Evolutionary conservation across 2,113 vertebrate genomes (phyloP), one percentile per base, ranked within the genome.

Genomic region (Lucifuga dentata): DNA sequence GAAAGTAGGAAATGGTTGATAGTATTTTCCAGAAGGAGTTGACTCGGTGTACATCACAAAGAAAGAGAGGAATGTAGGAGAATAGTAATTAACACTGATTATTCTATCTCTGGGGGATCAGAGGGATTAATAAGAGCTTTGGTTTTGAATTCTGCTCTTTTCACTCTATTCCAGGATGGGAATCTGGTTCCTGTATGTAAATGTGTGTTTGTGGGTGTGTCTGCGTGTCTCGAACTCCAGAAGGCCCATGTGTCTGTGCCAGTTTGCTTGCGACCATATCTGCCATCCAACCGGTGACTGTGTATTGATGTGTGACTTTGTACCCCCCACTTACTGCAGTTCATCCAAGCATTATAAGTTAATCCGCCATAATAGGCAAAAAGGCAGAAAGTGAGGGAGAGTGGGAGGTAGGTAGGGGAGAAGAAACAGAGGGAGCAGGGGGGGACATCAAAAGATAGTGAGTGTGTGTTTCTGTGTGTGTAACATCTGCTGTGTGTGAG

Each of bases 351-450:
- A 88, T 91, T 87, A 81, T 66, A 86, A 92, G 88, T 88, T 94
- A 94, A 94, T 94, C 91, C 89, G 9, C 73, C 78, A 80, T 94
- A 93, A 94, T 93, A 89, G 84, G 91, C 79, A 85, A 87, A 90
- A 90, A 88, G 80, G 81, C 61, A 68, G 55, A 69, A 67, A 49
- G n/a, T 69, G 76, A 66, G 68, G 55, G 80, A 50, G 46, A 40
- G 77, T 33, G 26, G 15, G 39, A 57, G 41, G 59, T 52, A 41
- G 65, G 55, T 50, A 50, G 60, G 24, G 45, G 36, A 32, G 72
- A 68, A 43, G 49, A 76, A 57, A 43, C 29, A 1, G 11, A 33
- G 17, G 53, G 49, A 57, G 53, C 59, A 53, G 43, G 69, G 50
- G 44, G 66, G 61, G 51, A 71, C 55, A 65, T 62, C 60, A 75